These are phyloP conservation scores for Eptesicus fuscus DNA, from an alignment of 2,113 vertebrate species.

Conservation along the genomic window DNA sequence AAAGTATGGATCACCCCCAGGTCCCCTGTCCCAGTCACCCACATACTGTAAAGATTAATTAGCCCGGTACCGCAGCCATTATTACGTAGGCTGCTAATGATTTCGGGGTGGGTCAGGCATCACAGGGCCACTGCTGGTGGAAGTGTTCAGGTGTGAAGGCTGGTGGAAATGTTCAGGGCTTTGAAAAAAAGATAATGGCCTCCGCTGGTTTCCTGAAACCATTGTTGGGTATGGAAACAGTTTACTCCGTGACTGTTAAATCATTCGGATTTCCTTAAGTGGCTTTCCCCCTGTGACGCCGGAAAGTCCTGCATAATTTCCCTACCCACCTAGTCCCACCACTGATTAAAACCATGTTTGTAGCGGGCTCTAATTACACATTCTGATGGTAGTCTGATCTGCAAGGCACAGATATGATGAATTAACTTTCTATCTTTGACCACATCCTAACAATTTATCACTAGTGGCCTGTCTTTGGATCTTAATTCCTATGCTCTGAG, in stretches of 20 bases:
- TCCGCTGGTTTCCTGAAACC: not conserved
- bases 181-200: not conserved
- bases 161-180: not conserved
- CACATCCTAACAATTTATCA: conserved; percentile 45
- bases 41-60: not conserved
- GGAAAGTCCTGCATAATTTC: not conserved
- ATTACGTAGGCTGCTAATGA: not conserved
- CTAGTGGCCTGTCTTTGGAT: conserved; percentile 31
- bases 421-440: conserved; percentile 43
- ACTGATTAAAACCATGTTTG: conserved; percentile 8
- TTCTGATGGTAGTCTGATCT: conserved; percentile 1
- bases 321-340: conserved; percentile 10
- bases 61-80: not conserved
- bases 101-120: not conserved
- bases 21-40: not conserved
- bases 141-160: not conserved
- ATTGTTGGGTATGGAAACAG: not conserved
- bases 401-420: not conserved
- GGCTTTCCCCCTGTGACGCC: not conserved
- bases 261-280: conserved; percentile 14
- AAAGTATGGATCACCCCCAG: not conserved
- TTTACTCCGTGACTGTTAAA: not conserved
- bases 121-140: not conserved
- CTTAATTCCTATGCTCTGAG: not conserved
- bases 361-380: conserved; percentile 33